Evolutionary conservation across 2,113 vertebrate species (phyloP), one percentile per base, ranked within the genome.

Genomic region (Leptobrachium leishanense): DNA sequence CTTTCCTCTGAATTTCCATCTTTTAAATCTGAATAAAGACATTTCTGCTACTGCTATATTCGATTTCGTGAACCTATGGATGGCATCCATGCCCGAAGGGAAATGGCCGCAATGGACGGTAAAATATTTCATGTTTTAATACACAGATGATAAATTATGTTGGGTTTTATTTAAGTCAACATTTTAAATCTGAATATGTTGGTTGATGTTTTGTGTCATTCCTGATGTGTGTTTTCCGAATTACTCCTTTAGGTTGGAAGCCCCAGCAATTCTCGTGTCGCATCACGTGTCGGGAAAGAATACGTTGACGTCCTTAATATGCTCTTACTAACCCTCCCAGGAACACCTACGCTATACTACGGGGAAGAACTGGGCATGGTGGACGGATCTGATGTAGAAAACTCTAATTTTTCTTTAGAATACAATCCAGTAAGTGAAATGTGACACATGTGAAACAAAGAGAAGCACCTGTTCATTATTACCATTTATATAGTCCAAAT

Each of bases 311-410:
- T 90, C 63, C 91, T 98, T 84, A 97, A 98, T 83, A 97, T 98
- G 97, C 91, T 99, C 62, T 85, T 99, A 83, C 89, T 99, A 85
- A 98, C 96, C 0, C 95, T 99, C 15, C 98, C 95, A 6, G 98
- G 98, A 68, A 99, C 98, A 7, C 91, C 96, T 9, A 90, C 93
- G 73, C 98, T 95, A 62, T 99, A 99, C 83, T 98, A 99, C 0
- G 98, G 98, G 2, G 98, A 99, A 88, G 98, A 99, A 90, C 95
- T 99, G 63, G 98, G 98, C 85, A 99, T 99, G 98, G 88, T 92
- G 84, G 92, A 93, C 78, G 89, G 94, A 65, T 43, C 55, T 3
- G 77, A 1, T 2, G 73, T 53, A 0, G 86, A 88, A 82, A 85
- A 85, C 72, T n/a, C 77, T 80, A 43, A 75, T 15, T 0, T 0